Conservation (phyloP, 2,797 vertebrate genomes). For the Otus scops region DNA sequence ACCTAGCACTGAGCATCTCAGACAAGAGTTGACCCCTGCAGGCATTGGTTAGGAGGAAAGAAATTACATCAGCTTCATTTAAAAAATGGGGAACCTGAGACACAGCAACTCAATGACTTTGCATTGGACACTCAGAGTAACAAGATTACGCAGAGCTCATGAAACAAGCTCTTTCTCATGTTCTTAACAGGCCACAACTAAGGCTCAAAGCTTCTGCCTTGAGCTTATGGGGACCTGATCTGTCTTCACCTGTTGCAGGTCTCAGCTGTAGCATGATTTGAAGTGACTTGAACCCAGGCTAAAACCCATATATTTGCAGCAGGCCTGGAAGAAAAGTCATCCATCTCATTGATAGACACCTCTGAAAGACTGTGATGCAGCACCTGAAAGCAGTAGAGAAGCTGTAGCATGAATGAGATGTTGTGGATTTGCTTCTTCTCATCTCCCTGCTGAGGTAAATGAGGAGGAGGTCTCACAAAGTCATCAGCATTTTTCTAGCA, state of each 20-base stretch:
- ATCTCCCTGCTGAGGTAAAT: not conserved
- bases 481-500: not conserved
- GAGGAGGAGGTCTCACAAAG: not conserved
- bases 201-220: not conserved
- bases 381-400: not conserved
- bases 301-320: accelerated
- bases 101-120: not conserved
- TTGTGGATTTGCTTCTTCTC: not conserved
- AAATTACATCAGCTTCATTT: not conserved
- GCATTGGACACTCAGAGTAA: too few species aligned
- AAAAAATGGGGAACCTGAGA: not conserved
- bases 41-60: not conserved
- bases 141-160: accelerated
- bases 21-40: not conserved
- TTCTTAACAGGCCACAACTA: not conserved
- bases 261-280: not conserved
- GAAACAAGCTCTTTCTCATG: not conserved
- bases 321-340: not conserved
- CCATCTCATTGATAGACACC: not conserved
- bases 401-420: not conserved
- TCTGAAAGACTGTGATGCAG: not conserved
- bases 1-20: not conserved
- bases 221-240: not conserved
- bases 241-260: not conserved
- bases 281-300: not conserved